A percentile compares a stretch with the other conserved stretches of the same genome.
phyloP scores from a whole-genome alignment of 2,888 invertebrate genomes.

The Torymus auratus region DNA sequence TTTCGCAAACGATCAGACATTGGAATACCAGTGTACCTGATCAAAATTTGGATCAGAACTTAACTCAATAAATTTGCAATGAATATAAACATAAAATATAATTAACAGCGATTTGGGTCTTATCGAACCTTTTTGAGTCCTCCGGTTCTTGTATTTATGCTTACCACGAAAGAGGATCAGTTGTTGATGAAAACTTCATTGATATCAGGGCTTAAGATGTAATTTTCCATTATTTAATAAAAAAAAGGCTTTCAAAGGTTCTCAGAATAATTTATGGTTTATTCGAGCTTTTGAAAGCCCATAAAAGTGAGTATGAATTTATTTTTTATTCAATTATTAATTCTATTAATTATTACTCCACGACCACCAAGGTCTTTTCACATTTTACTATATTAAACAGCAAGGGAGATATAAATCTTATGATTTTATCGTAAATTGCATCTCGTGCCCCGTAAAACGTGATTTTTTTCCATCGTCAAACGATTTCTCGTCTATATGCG shows the following conservation, averaged over 20 bases:
- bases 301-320: slow-evolving; percentile 35
- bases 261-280: slow-evolving; percentile 8
- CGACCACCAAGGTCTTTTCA: too few relatives aligned
- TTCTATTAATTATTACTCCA: not conserved
- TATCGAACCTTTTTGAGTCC: slow-evolving; percentile 13
- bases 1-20: too few relatives aligned
- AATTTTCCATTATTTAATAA: slow-evolving; percentile 23
- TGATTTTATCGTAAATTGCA: not conserved
- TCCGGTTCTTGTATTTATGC: slow-evolving; percentile 4
- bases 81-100: too few relatives aligned
- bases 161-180: not conserved
- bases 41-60: too few relatives aligned
- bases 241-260: not conserved
- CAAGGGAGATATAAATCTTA: too few relatives aligned
- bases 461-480: not conserved
- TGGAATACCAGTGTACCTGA: too few relatives aligned
- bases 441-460: not conserved
- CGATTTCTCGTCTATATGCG: not conserved
- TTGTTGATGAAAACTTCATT: slow-evolving; percentile 3
- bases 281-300: not conserved
- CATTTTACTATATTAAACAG: too few relatives aligned
- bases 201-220: slow-evolving; percentile 5
- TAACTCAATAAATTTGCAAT: too few relatives aligned
- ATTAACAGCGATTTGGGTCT: slow-evolving; percentile 16
- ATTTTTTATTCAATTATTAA: slow-evolving; percentile 28